Base-by-base conservation (phyloP, 53 echinoderm and acorn worm genomes). In the Crossaster papposus region DNA sequence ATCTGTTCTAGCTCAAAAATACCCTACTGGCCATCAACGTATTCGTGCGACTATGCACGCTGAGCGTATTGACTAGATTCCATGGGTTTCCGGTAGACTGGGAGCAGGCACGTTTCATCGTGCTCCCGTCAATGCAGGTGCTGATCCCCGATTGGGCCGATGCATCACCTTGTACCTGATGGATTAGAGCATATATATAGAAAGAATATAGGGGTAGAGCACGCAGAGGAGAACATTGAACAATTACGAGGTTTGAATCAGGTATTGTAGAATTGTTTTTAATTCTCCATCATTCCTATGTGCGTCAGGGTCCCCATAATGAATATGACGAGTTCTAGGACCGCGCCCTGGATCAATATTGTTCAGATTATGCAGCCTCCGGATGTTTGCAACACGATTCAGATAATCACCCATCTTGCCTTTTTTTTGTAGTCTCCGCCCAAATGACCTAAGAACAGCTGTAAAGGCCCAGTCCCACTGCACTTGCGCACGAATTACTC, bases 101-200 rank as follows among this genome's bases (percentile, higher is more conserved):
- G 58, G 58, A 58, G 58, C 15, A 58, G 58, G 15, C 58, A 58
- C 58, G 58, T 58, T 58, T 58, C 22, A 2, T 28, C 68, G 68
- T 68, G 68, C 24, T 68, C 24, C 22, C 68, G 22, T 18, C 68
- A 68, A 68, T 68, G 68, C 68, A 2, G 68, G 68, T 68, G 17
- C 68, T 68, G 68, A 68, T 68, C 68, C 68, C 28, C 4, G 68
- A n/a, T 26, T 68, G 68, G 68, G 28, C 28, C 68, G 29, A 68
- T 68, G 68, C 68, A 26, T 68, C 68, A 68, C 58, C 58, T 58
- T 58, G 17, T 58, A 58, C 68, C 28, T 26, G 68, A 68, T 68
- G 26, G 68, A 68, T 68, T 68, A 4, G 26, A 68, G 68, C 28
- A 6, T 5, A 4, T 5, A 4, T 68, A 9, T 4, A 28, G 68